Evolutionary conservation across 2,113 vertebrate genomes (phyloP).

Genomic region (Cottus gobio): DNA sequence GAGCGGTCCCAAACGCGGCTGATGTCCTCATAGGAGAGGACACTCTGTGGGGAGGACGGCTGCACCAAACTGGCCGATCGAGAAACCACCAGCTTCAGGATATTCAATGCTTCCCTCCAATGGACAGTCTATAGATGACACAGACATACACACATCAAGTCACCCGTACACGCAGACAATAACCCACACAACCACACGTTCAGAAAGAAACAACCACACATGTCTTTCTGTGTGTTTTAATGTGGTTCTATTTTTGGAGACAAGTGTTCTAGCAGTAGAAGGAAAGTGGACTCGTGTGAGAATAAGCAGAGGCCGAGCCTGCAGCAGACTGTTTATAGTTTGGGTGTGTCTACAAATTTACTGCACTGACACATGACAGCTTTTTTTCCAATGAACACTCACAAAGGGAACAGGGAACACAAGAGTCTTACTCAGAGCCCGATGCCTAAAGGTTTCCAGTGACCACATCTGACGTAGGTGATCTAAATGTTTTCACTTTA

Average conservation of each 20-base stretch:
- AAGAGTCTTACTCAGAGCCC: constrained; percentile 4
- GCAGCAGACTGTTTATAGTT: constrained; percentile 78
- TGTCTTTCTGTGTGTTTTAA: constrained; percentile 63
- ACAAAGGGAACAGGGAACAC: constrained; percentile 42
- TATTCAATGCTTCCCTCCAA: constrained; percentile 93
- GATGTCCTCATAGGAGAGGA: constrained; percentile 89
- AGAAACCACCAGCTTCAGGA: constrained; percentile 93
- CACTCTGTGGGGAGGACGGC: constrained; percentile 87
- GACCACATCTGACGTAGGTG: constrained; percentile 27
- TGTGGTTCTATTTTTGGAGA: constrained; percentile 52
- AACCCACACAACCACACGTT: constrained; percentile 25
- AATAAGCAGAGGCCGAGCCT: constrained; percentile 54
- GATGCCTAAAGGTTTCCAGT: constrained; percentile 42
- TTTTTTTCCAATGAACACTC: constrained; percentile 22
- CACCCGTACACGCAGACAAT: constrained; percentile 19
- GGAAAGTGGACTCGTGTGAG: constrained; percentile 51
- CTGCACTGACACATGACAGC: constrained; percentile 61
- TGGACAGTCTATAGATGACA: constrained; percentile 85
- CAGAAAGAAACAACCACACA: constrained; percentile 10
- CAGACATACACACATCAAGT: constrained; percentile 60
- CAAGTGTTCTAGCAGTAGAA: constrained; percentile 34
- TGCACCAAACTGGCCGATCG: constrained; percentile 92
- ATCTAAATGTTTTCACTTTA: constrained; percentile 4
- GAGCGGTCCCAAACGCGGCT: constrained; percentile 90
- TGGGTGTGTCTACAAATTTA: constrained; percentile 80